phyloP scores from a whole-genome alignment of 2,888 invertebrate genomes.

The Pogonocherus hispidulus region DNA sequence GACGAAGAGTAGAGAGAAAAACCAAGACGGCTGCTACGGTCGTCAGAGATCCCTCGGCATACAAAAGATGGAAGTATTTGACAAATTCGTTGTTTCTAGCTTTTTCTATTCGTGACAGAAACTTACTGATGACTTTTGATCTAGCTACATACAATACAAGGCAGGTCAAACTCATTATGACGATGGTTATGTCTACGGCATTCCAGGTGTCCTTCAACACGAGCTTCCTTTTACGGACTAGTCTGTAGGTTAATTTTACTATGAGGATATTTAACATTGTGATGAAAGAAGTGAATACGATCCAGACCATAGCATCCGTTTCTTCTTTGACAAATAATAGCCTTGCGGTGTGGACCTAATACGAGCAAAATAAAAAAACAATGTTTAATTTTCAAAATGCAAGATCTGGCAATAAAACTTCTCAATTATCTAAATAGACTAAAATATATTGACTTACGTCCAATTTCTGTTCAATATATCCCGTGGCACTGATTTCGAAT shows the following conservation, averaged over 20 bases:
- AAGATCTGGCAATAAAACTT: too few species aligned
- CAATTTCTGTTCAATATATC: constrained; percentile 45
- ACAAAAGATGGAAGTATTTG: constrained; percentile 51
- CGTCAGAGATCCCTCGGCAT: constrained; percentile 49
- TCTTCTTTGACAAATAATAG: constrained; percentile 8
- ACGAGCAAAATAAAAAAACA: not conserved
- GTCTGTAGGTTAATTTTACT: not conserved
- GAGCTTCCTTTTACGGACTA: not conserved
- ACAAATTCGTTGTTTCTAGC: constrained; percentile 55
- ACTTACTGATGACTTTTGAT: constrained; percentile 12
- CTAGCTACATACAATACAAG: constrained; percentile 43
- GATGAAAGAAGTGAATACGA: not conserved
- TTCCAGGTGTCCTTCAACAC: constrained; percentile 4
- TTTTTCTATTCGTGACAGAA: constrained; percentile 29
- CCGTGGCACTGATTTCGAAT: constrained; percentile 56
- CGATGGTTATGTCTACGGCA: constrained; percentile 2
- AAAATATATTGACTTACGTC: constrained; percentile 36
- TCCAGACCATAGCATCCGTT: not conserved
- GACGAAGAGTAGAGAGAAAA: constrained; percentile 53
- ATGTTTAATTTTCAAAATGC: too few species aligned
- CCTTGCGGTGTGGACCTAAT: not conserved
- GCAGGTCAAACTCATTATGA: constrained; percentile 42
- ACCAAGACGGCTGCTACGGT: constrained; percentile 49
- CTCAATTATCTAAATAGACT: too few species aligned
- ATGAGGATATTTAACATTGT: not conserved